Base-by-base conservation (phyloP, 2,113 vertebrate species). In the Cheilinus undulatus region DNA sequence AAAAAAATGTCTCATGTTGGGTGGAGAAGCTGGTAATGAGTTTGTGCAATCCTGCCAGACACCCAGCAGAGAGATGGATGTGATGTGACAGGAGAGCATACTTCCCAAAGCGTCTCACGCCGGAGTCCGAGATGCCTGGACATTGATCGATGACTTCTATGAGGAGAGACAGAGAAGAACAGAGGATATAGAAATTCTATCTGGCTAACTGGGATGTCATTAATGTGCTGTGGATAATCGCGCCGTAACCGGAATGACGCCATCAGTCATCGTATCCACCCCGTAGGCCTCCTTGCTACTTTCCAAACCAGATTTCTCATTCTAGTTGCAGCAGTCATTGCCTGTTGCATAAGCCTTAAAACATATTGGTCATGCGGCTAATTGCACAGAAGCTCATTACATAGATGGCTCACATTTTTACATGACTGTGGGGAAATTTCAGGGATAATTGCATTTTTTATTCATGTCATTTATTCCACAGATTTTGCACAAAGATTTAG, bases 71-170 rank as follows among this genome's bases (percentile, higher is more conserved):
- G 22, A 45, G 36, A 82, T 38, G 48, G 7, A 60, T 34, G 26
- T 14, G 46, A 79, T 38, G 6, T 27, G 27, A 67, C 46, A 20
- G 32, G 28, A 60, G 52, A 58, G 48, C 34, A 43, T 51, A 27
- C 69, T 82, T 71, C 15, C 43, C 28, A 63, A 69, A 80, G 24
- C 1, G 17, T 14, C 63, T 68, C 17, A 38, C 5, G 12, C 23
- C n/a, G 13, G 26, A 58, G 58, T 69, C 46, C 13, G 1, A 20
- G 38, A 65, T 20, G 49, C 27, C 50, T 42, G 54, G 73, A 73
- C 67, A 46, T 13, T 81, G 68, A 85, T 76, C 5, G 11, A 84
- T 80, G 53, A 64, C 46, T 46, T 36, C 57, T 48, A n/a, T 26
- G 30, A 65, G 34, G 42, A 19, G 20, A 61, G 22, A 74, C 30